These are phyloP conservation scores for Sycophila texana DNA, from an alignment of 2,888 invertebrate genomes.

Conservation along the genomic window DNA sequence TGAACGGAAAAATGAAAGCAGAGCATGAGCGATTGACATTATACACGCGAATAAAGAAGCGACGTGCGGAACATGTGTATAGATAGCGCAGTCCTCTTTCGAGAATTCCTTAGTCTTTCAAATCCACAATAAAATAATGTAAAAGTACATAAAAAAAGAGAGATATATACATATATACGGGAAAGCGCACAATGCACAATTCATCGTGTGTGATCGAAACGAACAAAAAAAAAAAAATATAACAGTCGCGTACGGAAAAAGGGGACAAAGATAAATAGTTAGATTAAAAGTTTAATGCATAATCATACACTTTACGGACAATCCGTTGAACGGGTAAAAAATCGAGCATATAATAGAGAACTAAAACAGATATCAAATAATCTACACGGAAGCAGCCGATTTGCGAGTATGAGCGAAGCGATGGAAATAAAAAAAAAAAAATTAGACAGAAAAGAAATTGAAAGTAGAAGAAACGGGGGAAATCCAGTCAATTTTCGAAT, in stretches of 20 bases:
- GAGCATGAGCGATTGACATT: too few relatives aligned
- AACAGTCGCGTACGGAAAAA: neutral
- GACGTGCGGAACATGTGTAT: neutral
- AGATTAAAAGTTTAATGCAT: conserved; percentile 4
- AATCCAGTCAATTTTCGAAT: conserved; percentile 45
- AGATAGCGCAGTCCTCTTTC: neutral
- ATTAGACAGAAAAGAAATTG: neutral
- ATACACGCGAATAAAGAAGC: neutral
- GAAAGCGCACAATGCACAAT: conserved; percentile 44
- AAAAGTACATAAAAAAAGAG: neutral
- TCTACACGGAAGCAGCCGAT: conserved; percentile 1
- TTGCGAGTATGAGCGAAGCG: conserved; percentile 12
- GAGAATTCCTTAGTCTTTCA: conserved; percentile 38
- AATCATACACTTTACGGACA: conserved; percentile 27
- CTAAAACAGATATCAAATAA: conserved; percentile 1
- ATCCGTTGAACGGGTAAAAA: conserved; percentile 46
- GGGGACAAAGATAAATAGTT: neutral
- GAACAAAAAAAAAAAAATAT: neutral
- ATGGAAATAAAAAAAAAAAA: conserved; percentile 36
- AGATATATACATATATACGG: neutral
- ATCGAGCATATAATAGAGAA: neutral
- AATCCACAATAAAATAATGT: neutral
- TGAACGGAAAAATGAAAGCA: neutral
- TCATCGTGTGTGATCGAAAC: conserved; percentile 21
- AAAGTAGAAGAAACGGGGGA: too few relatives aligned